These are phyloP conservation scores for Thalassophryne amazonica DNA, from an alignment of 2,797 vertebrate species.

Conservation along the genomic window DNA sequence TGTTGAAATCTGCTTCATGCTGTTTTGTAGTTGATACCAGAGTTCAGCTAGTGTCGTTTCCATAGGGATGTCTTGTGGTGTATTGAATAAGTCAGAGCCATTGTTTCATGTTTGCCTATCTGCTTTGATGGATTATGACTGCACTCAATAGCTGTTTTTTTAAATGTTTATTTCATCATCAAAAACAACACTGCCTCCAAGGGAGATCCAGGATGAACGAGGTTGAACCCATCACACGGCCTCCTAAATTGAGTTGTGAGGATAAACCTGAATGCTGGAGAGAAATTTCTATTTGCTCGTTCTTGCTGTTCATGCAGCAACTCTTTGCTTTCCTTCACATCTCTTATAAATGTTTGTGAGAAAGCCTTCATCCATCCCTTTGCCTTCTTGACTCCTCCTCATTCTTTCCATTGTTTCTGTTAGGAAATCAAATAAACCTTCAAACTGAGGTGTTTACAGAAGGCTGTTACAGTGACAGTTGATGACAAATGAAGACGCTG, in stretches of 20 bases:
- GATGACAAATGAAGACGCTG: conserved; percentile 19
- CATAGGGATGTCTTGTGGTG: conserved; percentile 41
- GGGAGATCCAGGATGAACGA: conserved; percentile 5
- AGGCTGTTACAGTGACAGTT: conserved; percentile 20
- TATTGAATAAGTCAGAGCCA: conserved; percentile 49
- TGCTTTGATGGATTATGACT: conserved; percentile 37
- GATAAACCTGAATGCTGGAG: conserved; percentile 10
- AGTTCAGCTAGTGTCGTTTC: conserved; percentile 40
- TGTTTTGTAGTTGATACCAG: conserved; percentile 21
- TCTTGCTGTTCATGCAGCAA: not conserved
- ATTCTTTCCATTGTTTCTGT: conserved; percentile 13
- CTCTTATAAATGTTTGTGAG: too few species aligned
- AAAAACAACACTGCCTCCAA: conserved; percentile 26
- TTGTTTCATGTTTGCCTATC: conserved; percentile 43
- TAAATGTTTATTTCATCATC: conserved; percentile 33
- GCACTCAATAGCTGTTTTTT: conserved; percentile 17
- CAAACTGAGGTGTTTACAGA: conserved; percentile 30
- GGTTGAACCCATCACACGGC: conserved; percentile 15
- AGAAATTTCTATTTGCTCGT: not conserved
- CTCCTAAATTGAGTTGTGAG: conserved; percentile 15
- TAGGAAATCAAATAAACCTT: conserved; percentile 41
- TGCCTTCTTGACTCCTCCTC: conserved; percentile 11
- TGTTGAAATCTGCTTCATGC: conserved; percentile 41
- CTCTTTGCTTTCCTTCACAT: conserved; percentile 6
- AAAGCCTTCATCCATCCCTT: not conserved